Evolutionary conservation across 2,113 vertebrate genomes (phyloP).

Genomic region (Thermophis baileyi): DNA sequence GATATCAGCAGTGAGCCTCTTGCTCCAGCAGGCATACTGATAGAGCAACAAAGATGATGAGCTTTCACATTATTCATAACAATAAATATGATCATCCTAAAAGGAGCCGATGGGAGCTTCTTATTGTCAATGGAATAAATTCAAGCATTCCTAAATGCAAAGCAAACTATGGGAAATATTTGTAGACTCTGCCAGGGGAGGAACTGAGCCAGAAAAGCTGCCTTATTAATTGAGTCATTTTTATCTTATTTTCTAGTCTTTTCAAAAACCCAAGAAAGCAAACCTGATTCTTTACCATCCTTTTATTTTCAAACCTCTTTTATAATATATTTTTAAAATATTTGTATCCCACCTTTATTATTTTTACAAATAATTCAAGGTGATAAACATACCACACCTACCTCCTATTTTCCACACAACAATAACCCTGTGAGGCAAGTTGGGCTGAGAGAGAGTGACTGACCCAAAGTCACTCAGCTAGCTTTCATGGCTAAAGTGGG

Average conservation of each 20-base stretch:
- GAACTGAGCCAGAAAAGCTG: not conserved
- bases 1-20: not conserved
- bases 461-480: not conserved
- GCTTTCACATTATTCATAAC: not conserved
- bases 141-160: constrained; percentile 6
- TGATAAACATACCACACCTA: not conserved
- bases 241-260: not conserved
- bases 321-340: not conserved
- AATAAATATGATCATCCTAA: constrained; percentile 4
- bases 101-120: not conserved
- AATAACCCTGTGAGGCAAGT: not conserved
- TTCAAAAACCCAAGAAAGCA: not conserved
- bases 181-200: not conserved
- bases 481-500: not conserved
- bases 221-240: not conserved
- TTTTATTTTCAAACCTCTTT: not conserved
- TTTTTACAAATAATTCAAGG: not conserved
- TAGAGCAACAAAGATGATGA: constrained; percentile 11
- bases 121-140: not conserved
- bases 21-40: not conserved
- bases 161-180: not conserved
- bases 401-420: not conserved
- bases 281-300: too few relatives aligned
- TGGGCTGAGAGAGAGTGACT: not conserved
- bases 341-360: not conserved